Evolutionary conservation across 2,888 invertebrate genomes (phyloP).

Genomic region (Cephus runcator): DNA sequence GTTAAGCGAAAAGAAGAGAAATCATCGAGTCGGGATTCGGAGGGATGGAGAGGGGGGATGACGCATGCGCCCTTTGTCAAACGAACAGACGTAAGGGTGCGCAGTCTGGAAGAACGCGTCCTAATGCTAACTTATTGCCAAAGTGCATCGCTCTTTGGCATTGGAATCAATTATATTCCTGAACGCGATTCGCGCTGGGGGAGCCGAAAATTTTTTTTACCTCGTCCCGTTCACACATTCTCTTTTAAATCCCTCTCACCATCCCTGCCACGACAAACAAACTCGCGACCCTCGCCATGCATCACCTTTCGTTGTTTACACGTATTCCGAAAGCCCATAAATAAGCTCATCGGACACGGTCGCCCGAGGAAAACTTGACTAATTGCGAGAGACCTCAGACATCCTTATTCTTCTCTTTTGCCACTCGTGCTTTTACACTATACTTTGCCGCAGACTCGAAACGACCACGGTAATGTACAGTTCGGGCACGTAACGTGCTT

Average conservation of each 20-base stretch:
- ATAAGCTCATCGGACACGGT: constrained; percentile 32
- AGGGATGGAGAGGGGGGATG: not conserved
- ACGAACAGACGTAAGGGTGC: constrained; percentile 28
- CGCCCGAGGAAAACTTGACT: constrained; percentile 28
- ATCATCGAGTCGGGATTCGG: constrained; percentile 36
- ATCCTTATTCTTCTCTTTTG: constrained; percentile 1
- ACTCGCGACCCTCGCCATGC: constrained; percentile 26
- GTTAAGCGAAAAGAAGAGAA: constrained; percentile 43
- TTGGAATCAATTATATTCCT: constrained; percentile 33
- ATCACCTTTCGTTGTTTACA: constrained; percentile 40
- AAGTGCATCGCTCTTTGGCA: constrained; percentile 23
- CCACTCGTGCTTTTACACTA: not conserved
- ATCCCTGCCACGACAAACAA: constrained; percentile 14
- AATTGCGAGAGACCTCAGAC: constrained; percentile 22
- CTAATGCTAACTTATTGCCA: constrained; percentile 29
- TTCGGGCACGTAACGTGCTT: constrained; percentile 5
- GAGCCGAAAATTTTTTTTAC: not conserved
- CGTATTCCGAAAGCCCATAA: constrained; percentile 33
- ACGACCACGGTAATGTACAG: not conserved
- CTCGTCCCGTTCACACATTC: not conserved
- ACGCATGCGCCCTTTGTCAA: constrained; percentile 24
- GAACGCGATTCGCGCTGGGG: constrained; percentile 5
- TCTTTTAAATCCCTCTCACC: not conserved
- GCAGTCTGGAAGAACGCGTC: constrained; percentile 33
- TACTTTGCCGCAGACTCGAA: not conserved